These are phyloP conservation scores for Scolanthus callimorphus DNA, from an alignment of 92 coral and sea anemone genomes.

Conservation along the genomic window DNA sequence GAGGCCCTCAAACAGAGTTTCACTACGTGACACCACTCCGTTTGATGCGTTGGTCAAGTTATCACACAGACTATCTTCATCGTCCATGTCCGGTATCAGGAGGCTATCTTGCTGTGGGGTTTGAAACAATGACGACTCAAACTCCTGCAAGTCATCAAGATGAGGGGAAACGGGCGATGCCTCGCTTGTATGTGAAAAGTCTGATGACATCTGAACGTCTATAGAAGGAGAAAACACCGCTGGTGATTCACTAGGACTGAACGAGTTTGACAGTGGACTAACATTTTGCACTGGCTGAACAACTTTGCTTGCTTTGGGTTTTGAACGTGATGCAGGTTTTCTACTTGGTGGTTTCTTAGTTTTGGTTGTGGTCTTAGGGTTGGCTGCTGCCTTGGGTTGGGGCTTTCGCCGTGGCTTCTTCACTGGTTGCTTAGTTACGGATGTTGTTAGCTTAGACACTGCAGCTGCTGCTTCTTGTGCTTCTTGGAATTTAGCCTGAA, in stretches of 20 bases:
- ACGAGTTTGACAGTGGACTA: slow-evolving; percentile 50
- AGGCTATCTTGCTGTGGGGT: slow-evolving; percentile 62
- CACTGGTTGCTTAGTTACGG: slow-evolving; percentile 56
- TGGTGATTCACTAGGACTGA: slow-evolving; percentile 64
- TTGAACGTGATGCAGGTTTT: slow-evolving; percentile 65
- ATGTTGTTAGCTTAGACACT: slow-evolving; percentile 54
- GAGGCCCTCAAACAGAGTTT: slow-evolving; percentile 43
- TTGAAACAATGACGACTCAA: slow-evolving; percentile 72
- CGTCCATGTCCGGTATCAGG: slow-evolving; percentile 51
- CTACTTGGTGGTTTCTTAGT: slow-evolving; percentile 48
- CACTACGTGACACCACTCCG: slow-evolving; percentile 45
- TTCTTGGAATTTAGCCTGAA: slow-evolving; percentile 62
- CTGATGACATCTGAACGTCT: slow-evolving; percentile 59
- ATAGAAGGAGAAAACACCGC: slow-evolving; percentile 59
- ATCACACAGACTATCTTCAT: slow-evolving; percentile 37
- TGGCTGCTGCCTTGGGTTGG: slow-evolving; percentile 64
- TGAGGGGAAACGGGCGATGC: slow-evolving; percentile 59
- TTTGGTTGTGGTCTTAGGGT: slow-evolving; percentile 42
- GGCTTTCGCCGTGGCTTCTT: slow-evolving; percentile 91
- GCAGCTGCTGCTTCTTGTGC: slow-evolving; percentile 73
- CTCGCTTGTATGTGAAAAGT: slow-evolving; percentile 72
- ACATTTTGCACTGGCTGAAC: slow-evolving; percentile 31
- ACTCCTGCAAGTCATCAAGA: slow-evolving; percentile 68
- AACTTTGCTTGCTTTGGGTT: slow-evolving; percentile 46
- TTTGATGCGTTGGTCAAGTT: slow-evolving; percentile 45